A percentile compares a stretch with the other conserved stretches of the same genome.
phyloP scores from a whole-genome alignment of 2,797 vertebrate species.

The Urocyon cinereoargenteus region DNA sequence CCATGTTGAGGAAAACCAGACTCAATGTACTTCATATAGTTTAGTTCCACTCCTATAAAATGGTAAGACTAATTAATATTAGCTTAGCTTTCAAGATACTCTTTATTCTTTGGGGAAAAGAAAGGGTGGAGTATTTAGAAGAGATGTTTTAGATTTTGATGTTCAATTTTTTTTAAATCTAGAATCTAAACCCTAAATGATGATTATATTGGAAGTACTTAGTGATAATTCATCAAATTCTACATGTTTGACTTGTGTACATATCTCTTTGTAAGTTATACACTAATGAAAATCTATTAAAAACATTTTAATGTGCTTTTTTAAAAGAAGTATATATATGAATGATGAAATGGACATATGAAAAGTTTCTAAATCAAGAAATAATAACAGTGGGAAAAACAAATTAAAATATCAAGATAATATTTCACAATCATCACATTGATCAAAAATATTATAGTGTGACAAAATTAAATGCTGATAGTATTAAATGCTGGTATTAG shows the following conservation, averaged over 20 bases:
- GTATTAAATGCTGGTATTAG: too few relatives aligned
- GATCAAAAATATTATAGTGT: background rate
- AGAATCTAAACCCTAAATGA: background rate
- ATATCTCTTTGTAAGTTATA: background rate
- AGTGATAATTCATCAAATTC: background rate
- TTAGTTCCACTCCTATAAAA: background rate
- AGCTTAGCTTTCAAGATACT: background rate
- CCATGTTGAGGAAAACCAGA: background rate
- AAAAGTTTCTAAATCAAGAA: background rate
- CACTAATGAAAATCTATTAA: background rate
- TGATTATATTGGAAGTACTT: background rate
- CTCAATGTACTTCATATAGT: background rate
- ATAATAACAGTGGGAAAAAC: background rate
- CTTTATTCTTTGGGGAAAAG: background rate
- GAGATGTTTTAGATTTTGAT: background rate
- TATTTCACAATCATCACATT: background rate
- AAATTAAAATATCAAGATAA: background rate
- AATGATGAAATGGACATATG: background rate
- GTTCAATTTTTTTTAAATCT: background rate
- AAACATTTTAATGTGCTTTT: background rate
- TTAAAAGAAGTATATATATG: background rate
- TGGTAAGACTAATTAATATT: background rate
- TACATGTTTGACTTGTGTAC: background rate
- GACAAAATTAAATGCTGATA: background rate
- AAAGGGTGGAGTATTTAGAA: background rate